These are phyloP conservation scores for Metaphire vulgaris DNA, from an alignment of 1,140 invertebrate species.

Conservation along the genomic window DNA sequence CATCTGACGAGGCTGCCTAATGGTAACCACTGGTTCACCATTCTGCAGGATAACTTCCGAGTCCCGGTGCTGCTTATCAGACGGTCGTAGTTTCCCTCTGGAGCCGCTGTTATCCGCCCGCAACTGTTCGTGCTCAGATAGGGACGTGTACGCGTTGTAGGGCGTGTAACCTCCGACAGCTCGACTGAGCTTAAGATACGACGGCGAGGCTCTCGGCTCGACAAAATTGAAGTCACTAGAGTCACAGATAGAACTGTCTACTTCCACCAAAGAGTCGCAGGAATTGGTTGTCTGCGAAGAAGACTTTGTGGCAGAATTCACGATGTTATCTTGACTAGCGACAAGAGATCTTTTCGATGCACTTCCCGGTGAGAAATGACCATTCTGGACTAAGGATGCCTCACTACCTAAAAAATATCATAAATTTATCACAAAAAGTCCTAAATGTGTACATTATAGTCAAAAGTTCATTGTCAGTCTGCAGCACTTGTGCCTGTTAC, in stretches of 20 bases:
- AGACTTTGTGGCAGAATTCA: background rate
- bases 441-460: background rate
- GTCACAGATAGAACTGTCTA: background rate
- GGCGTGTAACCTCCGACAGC: background rate
- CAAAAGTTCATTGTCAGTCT: background rate
- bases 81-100: background rate
- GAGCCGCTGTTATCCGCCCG: background rate
- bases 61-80: background rate
- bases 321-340: background rate
- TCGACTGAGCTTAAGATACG: background rate
- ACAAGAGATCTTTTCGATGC: background rate
- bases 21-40: background rate
- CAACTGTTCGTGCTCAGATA: background rate
- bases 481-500: background rate
- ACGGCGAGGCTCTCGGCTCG: background rate
- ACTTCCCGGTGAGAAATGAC: background rate
- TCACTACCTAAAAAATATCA: background rate
- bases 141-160: background rate
- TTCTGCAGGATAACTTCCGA: background rate
- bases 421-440: background rate
- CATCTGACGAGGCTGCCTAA: background rate
- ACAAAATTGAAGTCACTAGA: background rate
- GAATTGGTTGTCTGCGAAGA: background rate
- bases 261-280: background rate
- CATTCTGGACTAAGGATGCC: background rate